Evolutionary conservation across 2,113 vertebrate species (phyloP), one percentile per base, ranked within the genome.

Genomic region (Australoheros scitulus): DNA sequence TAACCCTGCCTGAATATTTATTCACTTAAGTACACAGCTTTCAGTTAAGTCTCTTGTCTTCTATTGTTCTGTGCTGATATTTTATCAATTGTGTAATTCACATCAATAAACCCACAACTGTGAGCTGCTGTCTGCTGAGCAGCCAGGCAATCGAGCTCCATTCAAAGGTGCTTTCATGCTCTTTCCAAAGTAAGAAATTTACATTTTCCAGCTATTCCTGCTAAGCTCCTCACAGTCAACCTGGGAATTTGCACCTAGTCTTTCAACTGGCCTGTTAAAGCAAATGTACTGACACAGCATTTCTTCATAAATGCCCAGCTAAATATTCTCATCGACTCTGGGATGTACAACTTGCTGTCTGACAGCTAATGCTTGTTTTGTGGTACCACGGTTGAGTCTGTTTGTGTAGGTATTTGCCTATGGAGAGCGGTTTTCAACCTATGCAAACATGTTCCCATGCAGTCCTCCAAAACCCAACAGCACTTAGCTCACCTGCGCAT

Each of bases 161-260:
- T 47, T 81, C 11, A 80, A 57, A 65, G 58, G 81, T 74, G 68
- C 50, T 58, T 52, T 72, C 11, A n/a, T 22, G 22, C 56, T 85
- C 47, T 86, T 84, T 79, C 76, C n/a, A 60, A 55, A 90, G 56
- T 80, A 55, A 34, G 56, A 58, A 77, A 80, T 88, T 76, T 79
- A 79, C 56, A 79, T 75, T 72, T 75, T 82, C 58, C 13, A 13
- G 36, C 36, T 17, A 68, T 56, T 41, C 36, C 24, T 38, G 61
- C 17, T 29, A 47, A 14, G 18, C 24, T 72, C 59, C 14, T 22
- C 1, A 2, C 15, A 2, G 34, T 56, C 3, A 2, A 55, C 20
- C 34, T 8, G n/a, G 13, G 59, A 65, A 63, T 72, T 61, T 55
- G 68, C 4, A 24, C 57, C 58, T 22, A 11, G 29, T 43, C 22